A percentile compares a stretch with the other conserved stretches of the same genome.
Conservation (phyloP, 2,888 invertebrate species). For the Diadegma fenestrale region DNA sequence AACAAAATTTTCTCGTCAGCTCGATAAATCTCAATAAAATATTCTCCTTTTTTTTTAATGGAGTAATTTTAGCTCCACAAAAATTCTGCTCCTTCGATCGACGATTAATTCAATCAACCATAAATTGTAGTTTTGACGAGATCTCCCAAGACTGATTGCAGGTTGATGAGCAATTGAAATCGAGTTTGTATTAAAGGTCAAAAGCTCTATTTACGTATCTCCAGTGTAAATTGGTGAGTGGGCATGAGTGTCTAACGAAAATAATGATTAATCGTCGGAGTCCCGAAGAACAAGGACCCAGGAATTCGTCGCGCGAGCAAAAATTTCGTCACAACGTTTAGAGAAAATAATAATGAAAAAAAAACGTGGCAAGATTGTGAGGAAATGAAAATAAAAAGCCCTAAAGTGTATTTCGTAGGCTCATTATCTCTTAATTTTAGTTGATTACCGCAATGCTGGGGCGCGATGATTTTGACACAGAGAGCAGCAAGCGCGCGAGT, state of each 20-base stretch:
- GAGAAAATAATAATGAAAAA: background rate
- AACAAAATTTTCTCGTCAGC: background rate
- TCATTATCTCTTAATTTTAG: conserved; percentile 13
- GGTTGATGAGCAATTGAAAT: background rate
- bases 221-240: background rate
- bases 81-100: background rate
- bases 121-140: background rate
- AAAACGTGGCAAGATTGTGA: background rate
- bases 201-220: background rate
- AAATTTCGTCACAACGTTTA: background rate
- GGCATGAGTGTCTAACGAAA: background rate
- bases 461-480: conserved; percentile 20
- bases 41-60: background rate
- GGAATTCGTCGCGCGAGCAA: too few relatives aligned
- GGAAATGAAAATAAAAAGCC: background rate
- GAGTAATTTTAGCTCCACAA: background rate
- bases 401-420: conserved; percentile 9
- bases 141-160: background rate
- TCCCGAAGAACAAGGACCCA: background rate
- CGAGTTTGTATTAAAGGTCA: background rate
- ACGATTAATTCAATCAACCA: background rate
- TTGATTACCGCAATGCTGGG: conserved; percentile 14
- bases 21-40: background rate
- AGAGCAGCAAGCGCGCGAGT: background rate
- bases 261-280: background rate